phyloP scores from a whole-genome alignment of 92 coral and sea anemone species.

The Porites cylindrica region DNA sequence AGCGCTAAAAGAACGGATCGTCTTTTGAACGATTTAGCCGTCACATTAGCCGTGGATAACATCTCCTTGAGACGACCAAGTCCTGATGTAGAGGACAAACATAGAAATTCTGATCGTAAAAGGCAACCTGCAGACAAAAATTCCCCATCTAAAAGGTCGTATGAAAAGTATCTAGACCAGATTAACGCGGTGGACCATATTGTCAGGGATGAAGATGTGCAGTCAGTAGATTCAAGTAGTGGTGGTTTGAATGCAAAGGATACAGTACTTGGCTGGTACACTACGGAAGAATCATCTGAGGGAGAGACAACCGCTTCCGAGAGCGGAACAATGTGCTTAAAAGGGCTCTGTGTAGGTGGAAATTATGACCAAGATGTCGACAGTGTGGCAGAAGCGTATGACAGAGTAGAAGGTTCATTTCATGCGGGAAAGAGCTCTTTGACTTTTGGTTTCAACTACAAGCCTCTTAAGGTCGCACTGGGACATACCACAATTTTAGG shows the following conservation, averaged over 20 bases:
- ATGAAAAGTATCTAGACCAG: background rate
- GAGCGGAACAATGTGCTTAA: background rate
- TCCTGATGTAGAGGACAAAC: background rate
- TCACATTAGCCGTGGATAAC: constrained; percentile 17
- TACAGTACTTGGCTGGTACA: background rate
- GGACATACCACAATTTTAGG: background rate
- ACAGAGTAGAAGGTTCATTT: background rate
- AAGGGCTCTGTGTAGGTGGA: background rate
- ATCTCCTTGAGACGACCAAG: constrained; percentile 10
- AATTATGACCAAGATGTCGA: background rate
- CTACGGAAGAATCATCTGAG: background rate
- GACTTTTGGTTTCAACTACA: background rate
- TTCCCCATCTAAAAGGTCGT: background rate
- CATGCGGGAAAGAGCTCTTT: background rate
- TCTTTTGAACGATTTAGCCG: constrained; percentile 28
- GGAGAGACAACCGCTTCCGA: background rate
- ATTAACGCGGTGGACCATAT: background rate
- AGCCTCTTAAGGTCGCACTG: background rate
- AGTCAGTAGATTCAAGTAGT: background rate
- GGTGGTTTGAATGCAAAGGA: background rate
- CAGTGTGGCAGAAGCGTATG: background rate
- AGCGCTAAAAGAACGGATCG: constrained; percentile 40
- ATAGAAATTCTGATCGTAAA: background rate
- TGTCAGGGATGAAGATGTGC: background rate
- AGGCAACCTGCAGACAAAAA: background rate